phyloP scores from a whole-genome alignment of 2,888 invertebrate genomes.

The Galerucella calmariensis region DNA sequence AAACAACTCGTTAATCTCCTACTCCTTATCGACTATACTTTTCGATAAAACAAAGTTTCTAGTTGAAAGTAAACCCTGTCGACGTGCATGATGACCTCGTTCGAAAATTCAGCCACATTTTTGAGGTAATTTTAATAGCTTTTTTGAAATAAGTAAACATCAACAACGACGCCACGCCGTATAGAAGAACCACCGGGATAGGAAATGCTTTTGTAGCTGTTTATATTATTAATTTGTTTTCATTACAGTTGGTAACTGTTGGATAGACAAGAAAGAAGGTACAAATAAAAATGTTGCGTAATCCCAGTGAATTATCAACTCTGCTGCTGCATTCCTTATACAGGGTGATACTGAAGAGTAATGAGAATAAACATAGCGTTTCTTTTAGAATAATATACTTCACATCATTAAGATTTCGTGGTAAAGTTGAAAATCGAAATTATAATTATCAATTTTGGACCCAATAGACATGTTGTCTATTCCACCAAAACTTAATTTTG shows the following conservation, averaged over 20 bases:
- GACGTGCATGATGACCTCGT: not conserved
- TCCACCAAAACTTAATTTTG: too few relatives aligned
- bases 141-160: conserved; percentile 36
- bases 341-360: not conserved
- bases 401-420: too few relatives aligned
- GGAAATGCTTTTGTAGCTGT: conserved; percentile 19
- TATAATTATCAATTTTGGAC: too few relatives aligned
- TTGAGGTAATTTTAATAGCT: conserved; percentile 38
- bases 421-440: too few relatives aligned
- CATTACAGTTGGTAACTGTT: conserved; percentile 18
- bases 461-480: too few relatives aligned
- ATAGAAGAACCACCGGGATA: conserved; percentile 18
- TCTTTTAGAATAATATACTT: too few relatives aligned
- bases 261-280: conserved; percentile 8
- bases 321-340: conserved; percentile 10
- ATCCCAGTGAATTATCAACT: conserved; percentile 14
- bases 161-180: conserved; percentile 15
- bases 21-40: not conserved
- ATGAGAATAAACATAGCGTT: not conserved
- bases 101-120: conserved; percentile 27
- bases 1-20: not conserved
- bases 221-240: conserved; percentile 17
- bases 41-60: not conserved
- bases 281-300: conserved; percentile 19
- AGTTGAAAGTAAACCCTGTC: not conserved